A percentile compares a stretch with the other conserved stretches of the same genome.
These are phyloP conservation scores for Acanthis flammea DNA, from an alignment of 2,797 vertebrate genomes.

Conservation along the genomic window DNA sequence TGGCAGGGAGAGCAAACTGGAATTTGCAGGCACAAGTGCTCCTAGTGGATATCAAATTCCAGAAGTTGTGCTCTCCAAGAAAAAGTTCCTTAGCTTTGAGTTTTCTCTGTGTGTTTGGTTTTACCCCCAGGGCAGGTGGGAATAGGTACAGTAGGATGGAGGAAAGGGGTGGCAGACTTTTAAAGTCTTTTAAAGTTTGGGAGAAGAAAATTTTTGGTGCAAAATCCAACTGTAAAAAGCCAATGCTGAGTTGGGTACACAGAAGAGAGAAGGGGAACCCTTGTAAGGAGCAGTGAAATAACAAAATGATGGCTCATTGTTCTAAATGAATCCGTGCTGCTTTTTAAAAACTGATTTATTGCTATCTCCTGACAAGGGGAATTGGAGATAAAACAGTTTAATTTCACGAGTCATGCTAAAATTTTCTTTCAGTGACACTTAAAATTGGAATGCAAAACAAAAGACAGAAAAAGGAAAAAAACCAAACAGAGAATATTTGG, in stretches of 20 bases:
- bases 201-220: not conserved
- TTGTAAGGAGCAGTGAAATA: not conserved
- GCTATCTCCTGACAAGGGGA: not conserved
- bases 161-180: rapidly evolving
- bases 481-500: not conserved
- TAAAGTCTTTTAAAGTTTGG: not conserved
- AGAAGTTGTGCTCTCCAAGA: not conserved
- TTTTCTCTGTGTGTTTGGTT: not conserved
- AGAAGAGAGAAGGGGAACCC: not conserved
- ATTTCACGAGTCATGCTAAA: not conserved
- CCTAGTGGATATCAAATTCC: not conserved
- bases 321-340: not conserved
- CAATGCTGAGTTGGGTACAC: rapidly evolving
- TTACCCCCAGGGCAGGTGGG: not conserved
- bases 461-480: rapidly evolving
- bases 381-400: not conserved
- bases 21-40: not conserved
- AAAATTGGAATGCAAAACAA: not conserved
- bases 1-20: not conserved
- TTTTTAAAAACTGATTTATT: not conserved
- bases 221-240: not conserved
- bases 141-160: not conserved
- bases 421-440: not conserved
- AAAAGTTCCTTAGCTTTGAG: not conserved
- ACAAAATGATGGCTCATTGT: rapidly evolving